Conservation (phyloP, 2,797 vertebrate genomes). For the Ibycter americanus region DNA sequence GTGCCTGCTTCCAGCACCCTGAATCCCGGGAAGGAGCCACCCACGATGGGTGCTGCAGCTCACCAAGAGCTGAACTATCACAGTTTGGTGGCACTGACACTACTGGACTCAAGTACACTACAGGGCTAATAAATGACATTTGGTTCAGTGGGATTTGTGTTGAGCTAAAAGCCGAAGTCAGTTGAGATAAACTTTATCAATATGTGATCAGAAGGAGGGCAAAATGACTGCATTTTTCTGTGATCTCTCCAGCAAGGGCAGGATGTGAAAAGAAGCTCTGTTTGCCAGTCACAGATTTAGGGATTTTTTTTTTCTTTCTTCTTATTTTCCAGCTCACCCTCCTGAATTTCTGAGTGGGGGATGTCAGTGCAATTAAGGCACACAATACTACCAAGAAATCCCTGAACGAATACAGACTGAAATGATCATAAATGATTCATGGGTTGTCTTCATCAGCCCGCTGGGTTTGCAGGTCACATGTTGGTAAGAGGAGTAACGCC, state of each 20-base stretch:
- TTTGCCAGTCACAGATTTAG: neutral
- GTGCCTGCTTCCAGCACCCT: neutral
- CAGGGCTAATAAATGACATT: neutral
- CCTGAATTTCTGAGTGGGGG: constrained; percentile 45
- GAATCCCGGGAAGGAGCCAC: neutral
- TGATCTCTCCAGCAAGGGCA: constrained; percentile 25
- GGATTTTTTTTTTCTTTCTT: neutral
- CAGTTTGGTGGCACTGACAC: neutral
- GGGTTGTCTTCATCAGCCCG: constrained; percentile 21
- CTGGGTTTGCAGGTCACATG: constrained; percentile 16
- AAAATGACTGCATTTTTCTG: neutral
- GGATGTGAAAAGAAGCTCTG: neutral
- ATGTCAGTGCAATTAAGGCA: constrained; percentile 45
- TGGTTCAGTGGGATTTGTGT: constrained; percentile 1
- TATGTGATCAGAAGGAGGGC: constrained; percentile 38
- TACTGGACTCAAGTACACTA: neutral
- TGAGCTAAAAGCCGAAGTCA: constrained; percentile 11
- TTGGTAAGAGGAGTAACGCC: neutral
- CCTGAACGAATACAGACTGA: constrained; percentile 58
- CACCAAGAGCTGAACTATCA: neutral
- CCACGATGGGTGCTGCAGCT: neutral
- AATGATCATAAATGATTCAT: constrained; percentile 70
- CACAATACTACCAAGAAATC: constrained; percentile 45
- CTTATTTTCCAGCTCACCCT: neutral
- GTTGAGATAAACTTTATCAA: constrained; percentile 54